phyloP scores from a whole-genome alignment of 1,140 invertebrate species.

The Pogonomyrmex californicus region DNA sequence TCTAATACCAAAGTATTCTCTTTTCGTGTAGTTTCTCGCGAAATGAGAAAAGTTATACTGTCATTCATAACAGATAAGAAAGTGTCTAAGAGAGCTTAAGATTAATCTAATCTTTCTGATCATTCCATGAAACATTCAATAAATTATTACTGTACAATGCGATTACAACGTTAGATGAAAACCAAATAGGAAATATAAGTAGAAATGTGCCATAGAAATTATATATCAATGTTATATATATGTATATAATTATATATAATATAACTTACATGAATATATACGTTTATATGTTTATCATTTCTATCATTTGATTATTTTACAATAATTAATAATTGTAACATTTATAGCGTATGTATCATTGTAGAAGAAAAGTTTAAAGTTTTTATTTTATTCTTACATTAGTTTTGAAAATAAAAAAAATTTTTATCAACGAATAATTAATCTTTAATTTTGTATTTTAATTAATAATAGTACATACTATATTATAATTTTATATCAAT shows the following conservation, averaged over 20 bases:
- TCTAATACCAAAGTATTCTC: not conserved
- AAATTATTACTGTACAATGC: not conserved
- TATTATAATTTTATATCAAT: too few species aligned
- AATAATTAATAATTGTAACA: not conserved
- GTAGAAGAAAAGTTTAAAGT: too few species aligned
- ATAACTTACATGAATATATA: not conserved
- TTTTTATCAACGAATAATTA: too few species aligned
- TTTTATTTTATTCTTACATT: not conserved
- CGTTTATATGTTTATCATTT: not conserved
- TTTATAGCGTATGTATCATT: too few species aligned
- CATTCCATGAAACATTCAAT: not conserved
- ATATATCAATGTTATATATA: not conserved
- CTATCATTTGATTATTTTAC: not conserved
- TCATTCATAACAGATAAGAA: not conserved
- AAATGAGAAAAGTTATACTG: slow-evolving; percentile 19
- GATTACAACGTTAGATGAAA: not conserved
- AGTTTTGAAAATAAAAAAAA: not conserved
- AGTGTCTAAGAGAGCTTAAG: not conserved
- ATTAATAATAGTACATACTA: too few species aligned
- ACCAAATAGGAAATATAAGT: not conserved
- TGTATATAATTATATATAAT: not conserved
- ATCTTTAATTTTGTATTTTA: too few species aligned
- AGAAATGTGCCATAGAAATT: not conserved
- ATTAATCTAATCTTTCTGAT: slow-evolving; percentile 42
- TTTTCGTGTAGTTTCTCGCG: not conserved